phyloP scores from a whole-genome alignment of 2,797 vertebrate species.

The Paedocypris micromegethes region DNA sequence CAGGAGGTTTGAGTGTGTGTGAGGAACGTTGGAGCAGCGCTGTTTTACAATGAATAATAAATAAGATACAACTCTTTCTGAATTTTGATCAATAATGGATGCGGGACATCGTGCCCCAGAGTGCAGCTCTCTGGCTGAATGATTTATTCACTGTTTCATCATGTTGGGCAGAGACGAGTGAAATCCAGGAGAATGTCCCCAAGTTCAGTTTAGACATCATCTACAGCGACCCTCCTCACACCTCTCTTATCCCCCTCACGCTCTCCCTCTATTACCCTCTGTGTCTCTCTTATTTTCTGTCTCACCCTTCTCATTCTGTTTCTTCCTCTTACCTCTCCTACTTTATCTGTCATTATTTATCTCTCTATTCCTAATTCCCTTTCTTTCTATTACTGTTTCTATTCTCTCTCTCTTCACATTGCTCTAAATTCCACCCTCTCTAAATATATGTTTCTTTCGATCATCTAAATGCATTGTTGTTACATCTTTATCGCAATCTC shows the following conservation, averaged over 20 bases:
- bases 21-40: conserved; percentile 13
- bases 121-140: conserved; percentile 42
- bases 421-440: too few species aligned
- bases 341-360: too few species aligned
- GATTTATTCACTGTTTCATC: conserved; percentile 64
- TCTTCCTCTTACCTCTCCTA: too few species aligned
- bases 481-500: too few species aligned
- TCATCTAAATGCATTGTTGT: too few species aligned
- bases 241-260: conserved; percentile 18
- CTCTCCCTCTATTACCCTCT: too few species aligned
- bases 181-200: conserved; percentile 57
- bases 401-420: too few species aligned
- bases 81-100: conserved; percentile 60
- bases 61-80: conserved; percentile 42
- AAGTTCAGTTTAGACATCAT: conserved; percentile 67
- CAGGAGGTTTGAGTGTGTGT: not conserved
- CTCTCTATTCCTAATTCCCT: too few species aligned
- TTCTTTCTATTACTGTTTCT: too few species aligned
- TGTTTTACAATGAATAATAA: conserved; percentile 45
- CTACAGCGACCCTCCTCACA: conserved; percentile 61
- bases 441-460: too few species aligned
- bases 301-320: too few species aligned
- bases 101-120: conserved; percentile 45
- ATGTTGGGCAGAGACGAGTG: conserved; percentile 52
- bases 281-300: too few species aligned